These are phyloP conservation scores for Oryzias curvinotus DNA, from an alignment of 2,113 vertebrate species.

Conservation along the genomic window DNA sequence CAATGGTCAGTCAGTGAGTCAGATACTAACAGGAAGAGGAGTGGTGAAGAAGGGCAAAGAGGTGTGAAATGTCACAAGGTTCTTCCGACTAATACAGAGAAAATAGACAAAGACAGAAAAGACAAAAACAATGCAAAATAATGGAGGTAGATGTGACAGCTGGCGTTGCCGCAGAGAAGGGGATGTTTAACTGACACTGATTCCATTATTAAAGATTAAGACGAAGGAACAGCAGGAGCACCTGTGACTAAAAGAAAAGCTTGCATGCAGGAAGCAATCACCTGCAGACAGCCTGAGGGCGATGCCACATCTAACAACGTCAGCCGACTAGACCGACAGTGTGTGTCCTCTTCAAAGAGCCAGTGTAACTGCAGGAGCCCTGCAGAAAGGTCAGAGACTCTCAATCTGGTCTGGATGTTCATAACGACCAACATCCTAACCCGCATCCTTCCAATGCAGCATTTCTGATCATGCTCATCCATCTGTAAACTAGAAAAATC, in stretches of 20 bases:
- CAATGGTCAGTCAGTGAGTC: conserved; percentile 65
- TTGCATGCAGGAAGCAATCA: conserved; percentile 20
- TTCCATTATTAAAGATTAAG: too few species aligned
- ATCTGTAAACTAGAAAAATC: too few species aligned
- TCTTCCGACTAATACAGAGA: conserved; percentile 1
- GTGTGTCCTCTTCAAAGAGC: conserved; percentile 27
- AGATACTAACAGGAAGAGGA: conserved; percentile 44
- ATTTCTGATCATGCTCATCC: too few species aligned
- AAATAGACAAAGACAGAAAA: conserved; percentile 3
- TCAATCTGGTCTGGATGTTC: conserved; percentile 14
- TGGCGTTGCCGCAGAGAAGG: conserved; percentile 5
- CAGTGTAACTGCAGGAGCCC: conserved; percentile 40
- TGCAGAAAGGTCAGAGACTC: conserved; percentile 39
- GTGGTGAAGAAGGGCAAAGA: conserved; percentile 6
- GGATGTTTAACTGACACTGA: conserved; percentile 4
- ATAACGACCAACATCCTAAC: not conserved
- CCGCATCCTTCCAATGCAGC: too few species aligned
- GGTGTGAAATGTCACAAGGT: conserved; percentile 27
- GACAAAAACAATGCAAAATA: conserved; percentile 19
- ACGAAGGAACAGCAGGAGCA: too few species aligned
- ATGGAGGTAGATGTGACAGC: conserved; percentile 25
- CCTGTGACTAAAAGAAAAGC: conserved; percentile 6
- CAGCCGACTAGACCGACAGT: conserved; percentile 42
- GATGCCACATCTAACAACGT: conserved; percentile 48
- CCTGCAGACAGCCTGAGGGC: conserved; percentile 22